Evolutionary conservation across 2,113 vertebrate species (phyloP).

Genomic region (Muntiacus muntjak): DNA sequence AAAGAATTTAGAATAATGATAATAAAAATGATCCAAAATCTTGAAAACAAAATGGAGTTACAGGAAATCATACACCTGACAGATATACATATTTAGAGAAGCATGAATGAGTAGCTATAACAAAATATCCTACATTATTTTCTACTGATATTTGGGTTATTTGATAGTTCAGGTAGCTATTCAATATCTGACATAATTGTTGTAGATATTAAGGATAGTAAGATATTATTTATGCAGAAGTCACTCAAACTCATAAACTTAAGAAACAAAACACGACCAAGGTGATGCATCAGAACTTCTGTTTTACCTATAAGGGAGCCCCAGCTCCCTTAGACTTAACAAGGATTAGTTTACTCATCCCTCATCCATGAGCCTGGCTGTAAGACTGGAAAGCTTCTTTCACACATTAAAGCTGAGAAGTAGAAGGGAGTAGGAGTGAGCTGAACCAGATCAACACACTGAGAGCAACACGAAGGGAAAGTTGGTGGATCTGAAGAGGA

Average conservation of each 20-base stretch:
- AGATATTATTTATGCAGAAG: background rate
- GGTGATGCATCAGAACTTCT: background rate
- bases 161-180: background rate
- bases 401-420: background rate
- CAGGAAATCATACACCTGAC: background rate
- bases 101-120: slow-evolving; percentile 22
- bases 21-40: too few relatives aligned
- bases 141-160: background rate
- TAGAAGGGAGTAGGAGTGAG: background rate
- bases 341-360: background rate
- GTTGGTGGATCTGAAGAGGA: slow-evolving; percentile 10
- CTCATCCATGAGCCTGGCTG: background rate
- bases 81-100: background rate
- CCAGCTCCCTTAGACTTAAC: background rate
- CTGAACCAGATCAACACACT: slow-evolving; percentile 27
- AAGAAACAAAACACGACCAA: background rate
- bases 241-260: slow-evolving; percentile 9
- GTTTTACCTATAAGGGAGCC: background rate
- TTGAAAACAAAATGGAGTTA: too few relatives aligned
- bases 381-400: background rate
- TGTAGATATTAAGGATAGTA: background rate
- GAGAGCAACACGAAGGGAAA: slow-evolving; percentile 49
- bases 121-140: slow-evolving; percentile 4
- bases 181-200: background rate
- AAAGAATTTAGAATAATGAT: too few relatives aligned